Base-by-base conservation (phyloP, 2,888 invertebrate genomes). In the Brachypterus glaber region DNA sequence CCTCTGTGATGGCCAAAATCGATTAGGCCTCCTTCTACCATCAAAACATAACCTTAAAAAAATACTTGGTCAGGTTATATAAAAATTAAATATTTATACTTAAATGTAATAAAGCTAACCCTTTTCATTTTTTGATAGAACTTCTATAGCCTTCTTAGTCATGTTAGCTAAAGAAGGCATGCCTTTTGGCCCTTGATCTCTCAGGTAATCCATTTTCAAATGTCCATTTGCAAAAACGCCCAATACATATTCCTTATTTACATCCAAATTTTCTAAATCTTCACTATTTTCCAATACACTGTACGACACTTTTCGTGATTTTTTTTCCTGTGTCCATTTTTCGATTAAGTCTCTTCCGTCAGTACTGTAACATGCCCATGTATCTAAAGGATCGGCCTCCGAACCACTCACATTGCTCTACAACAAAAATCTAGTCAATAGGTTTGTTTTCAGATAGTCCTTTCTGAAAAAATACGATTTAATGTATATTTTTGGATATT, bases 1-100 rank as follows among this genome's bases (percentile, higher is more conserved):
- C 87, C 87, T 1, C 82, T 72, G 62, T 95, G 95, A 60, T 91
- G 89, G 0, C 84, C 87, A 60, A 79, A 79, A 63, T 91, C 90
- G 43, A 91, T 86, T 52, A 85, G 73, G 1, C 89, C 90, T 7
- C 87, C 87, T 70, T 89, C 89, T 16, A 89, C 79, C 81, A 82
- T 46, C 26, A 56, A 49, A 27, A 45, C 40, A 8, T n/a, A n/a
- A n/a, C n/a, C n/a, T n/a, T n/a, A n/a, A n/a, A n/a, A n/a, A n/a
- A n/a, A n/a, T n/a, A n/a, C n/a, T n/a, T n/a, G n/a, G n/a, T n/a
- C n/a, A n/a, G n/a, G n/a, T n/a, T n/a, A n/a, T n/a, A n/a, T n/a
- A n/a, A n/a, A n/a, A n/a, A n/a, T n/a, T n/a, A n/a, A n/a, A n/a
- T n/a, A n/a, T n/a, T n/a, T n/a, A n/a, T n/a, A n/a, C n/a, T n/a